Evolutionary conservation across 1,140 invertebrate species (phyloP), one percentile per base, ranked within the genome.

Genomic region (Drosophila mauritiana): DNA sequence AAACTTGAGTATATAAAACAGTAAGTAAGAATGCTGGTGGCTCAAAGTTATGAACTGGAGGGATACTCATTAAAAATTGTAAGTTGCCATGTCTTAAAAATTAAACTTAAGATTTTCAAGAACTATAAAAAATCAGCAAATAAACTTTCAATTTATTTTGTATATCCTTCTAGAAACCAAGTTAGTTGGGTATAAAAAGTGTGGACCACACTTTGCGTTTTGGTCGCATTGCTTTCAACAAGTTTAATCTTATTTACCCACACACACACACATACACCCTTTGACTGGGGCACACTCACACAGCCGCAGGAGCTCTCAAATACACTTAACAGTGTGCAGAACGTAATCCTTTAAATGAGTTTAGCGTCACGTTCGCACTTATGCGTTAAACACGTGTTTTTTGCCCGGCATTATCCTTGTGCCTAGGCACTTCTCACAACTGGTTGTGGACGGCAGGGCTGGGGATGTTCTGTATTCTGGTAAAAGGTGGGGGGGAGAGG

Each of bases 351-450:
- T 89, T 89, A 89, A 89, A 89, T 89, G 84, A 89, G 84, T 89
- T 89, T 89, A 89, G 84, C 84, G 84, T 84, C 84, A 89, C 84
- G 84, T 89, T 89, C 84, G 77, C 84, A 89, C 84, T 89, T 89
- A 89, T 89, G 84, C 80, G 78, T 89, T 89, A 89, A 89, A 89
- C 84, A 89, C 80, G 84, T 89, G 84, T 89, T 89, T 88, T 88
- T 84, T 72, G 69, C 81, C 68, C 54, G 49, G 84, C 80, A 88
- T 88, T 88, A 88, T 88, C 80, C 84, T 89, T 82, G 68, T 57
- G 59, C 80, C 70, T 70, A 84, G 79, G 59, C 68, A 75, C 72
- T 64, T 53, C 53, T 67, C 72, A 27, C 72, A 52, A 42, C 49
- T 48, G 65, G 48, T 59, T 25, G 27, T 17, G 37, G 40, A 37